Conservation (phyloP, 2,797 vertebrate species). For the Anguilla pacifica region DNA sequence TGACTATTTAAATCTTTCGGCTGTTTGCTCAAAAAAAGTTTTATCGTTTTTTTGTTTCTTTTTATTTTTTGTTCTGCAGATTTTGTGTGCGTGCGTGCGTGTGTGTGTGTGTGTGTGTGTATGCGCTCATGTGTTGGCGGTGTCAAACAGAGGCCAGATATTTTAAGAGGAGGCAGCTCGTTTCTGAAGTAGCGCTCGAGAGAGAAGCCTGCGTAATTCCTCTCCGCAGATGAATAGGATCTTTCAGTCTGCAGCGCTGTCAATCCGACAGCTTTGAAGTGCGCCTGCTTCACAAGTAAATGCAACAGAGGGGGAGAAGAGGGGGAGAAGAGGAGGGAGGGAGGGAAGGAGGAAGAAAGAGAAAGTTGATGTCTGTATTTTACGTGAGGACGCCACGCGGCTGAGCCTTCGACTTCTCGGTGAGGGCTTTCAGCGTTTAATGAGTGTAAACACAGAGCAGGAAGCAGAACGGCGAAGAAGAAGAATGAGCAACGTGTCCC, state of each 20-base stretch:
- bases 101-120: conserved; percentile 19
- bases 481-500: conserved; percentile 42
- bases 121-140: conserved; percentile 48
- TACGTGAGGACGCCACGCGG: conserved; percentile 50
- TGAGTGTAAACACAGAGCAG: conserved; percentile 48
- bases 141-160: conserved; percentile 76
- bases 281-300: conserved; percentile 71
- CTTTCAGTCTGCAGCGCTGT: conserved; percentile 71
- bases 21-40: conserved; percentile 27
- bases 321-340: conserved; percentile 21
- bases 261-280: conserved; percentile 75
- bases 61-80: conserved; percentile 35
- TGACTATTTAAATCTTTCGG: conserved; percentile 28
- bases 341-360: conserved; percentile 43
- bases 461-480: conserved; percentile 48
- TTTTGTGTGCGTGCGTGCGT: conserved; percentile 37
- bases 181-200: conserved; percentile 72
- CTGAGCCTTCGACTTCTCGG: conserved; percentile 49
- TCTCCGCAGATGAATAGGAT: conserved; percentile 72
- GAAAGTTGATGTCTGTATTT: conserved; percentile 67
- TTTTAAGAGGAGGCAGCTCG: conserved; percentile 72
- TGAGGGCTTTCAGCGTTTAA: conserved; percentile 54
- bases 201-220: conserved; percentile 77
- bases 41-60: background rate
- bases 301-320: conserved; percentile 58